Evolutionary conservation across 2,113 vertebrate genomes (phyloP), one percentile per base, ranked within the genome.

Genomic region (Peromyscus maniculatus): DNA sequence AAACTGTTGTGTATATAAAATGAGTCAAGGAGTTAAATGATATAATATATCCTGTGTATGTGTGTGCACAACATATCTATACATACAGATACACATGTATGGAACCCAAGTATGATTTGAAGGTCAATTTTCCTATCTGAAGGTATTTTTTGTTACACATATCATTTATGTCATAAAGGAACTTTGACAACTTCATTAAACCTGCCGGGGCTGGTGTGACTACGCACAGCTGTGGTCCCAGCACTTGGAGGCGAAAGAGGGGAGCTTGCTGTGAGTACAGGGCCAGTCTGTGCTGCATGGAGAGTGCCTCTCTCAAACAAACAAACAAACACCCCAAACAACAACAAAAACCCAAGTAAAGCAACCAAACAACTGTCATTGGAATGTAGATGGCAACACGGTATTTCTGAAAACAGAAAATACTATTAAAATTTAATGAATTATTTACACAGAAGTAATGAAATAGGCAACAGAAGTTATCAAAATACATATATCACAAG

Each of bases 401-500:
- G 3, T 33, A 96, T 52, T 6, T 46, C 80, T 15, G 43, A 78
- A 95, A 94, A 74, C 55, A 3, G 49, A 93, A 93, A 93, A 69
- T 6, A 75, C 93, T 74, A 75, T 31, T 67, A 74, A 87, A 2
- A 7, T 17, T 92, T 55, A 66, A 16, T 71, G n/a, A 92, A 96
- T 67, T 71, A 95, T 16, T 7, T 64, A 28, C 77, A 90, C 39
- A 71, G 52, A 52, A 52, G 52, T n/a, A 82, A 62, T 5, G 79
- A 15, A 80, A 84, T 75, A 91, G 46, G 24, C 22, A 84, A 43
- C 43, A 79, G 69, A 89, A 84, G 33, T 43, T 97, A 93, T 84
- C 39, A 57, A 75, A 66, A 24, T 17, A 75, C 3, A 72, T 86
- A 92, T 66, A 46, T 95, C 84, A 10, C 13, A 46, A 69, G 19